phyloP scores from a whole-genome alignment of 2,797 vertebrate genomes.

The Adelosebastes latens region DNA sequence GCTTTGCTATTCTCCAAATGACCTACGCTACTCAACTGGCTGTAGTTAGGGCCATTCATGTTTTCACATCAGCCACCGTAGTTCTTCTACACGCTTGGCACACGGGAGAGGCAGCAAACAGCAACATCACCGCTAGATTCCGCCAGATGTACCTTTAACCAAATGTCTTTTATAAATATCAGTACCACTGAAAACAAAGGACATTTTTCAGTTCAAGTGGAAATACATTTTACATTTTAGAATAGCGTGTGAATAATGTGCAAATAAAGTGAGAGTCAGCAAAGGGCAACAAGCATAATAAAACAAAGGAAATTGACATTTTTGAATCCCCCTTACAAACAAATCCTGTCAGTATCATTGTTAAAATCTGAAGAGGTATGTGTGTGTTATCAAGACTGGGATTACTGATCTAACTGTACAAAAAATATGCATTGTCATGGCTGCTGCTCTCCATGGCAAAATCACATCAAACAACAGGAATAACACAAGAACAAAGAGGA shows the following conservation, averaged over 20 bases:
- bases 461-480: neutral
- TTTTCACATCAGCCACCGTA: too few relatives aligned
- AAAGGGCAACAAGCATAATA: neutral
- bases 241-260: conserved; percentile 7
- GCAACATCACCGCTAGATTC: too few relatives aligned
- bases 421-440: neutral
- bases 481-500: neutral
- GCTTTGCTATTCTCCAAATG: too few relatives aligned
- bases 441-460: neutral
- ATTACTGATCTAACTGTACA: neutral
- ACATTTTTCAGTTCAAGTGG: neutral
- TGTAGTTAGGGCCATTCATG: fast-evolving
- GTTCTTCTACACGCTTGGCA: too few relatives aligned
- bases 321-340: neutral
- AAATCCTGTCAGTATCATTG: neutral
- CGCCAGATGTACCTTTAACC: too few relatives aligned
- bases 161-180: neutral
- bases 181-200: neutral
- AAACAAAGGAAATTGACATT: neutral
- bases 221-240: too few relatives aligned
- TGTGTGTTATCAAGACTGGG: neutral
- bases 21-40: too few relatives aligned
- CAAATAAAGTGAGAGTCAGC: neutral
- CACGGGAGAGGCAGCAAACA: too few relatives aligned
- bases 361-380: neutral